Evolutionary conservation across 1,140 invertebrate genomes (phyloP).

Genomic region (Lethocerus indicus): DNA sequence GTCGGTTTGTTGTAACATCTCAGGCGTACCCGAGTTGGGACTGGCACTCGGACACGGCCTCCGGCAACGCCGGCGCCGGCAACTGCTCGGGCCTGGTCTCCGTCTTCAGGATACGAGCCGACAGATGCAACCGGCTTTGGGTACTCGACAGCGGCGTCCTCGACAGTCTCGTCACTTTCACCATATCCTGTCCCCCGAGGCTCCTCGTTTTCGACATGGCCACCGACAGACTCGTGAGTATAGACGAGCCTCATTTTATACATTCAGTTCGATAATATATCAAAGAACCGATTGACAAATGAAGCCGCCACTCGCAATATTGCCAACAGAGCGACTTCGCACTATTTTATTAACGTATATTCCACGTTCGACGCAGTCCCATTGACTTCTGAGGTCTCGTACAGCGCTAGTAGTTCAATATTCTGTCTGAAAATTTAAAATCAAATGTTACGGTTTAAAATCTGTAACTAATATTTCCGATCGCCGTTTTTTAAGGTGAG

Average conservation of each 20-base stretch:
- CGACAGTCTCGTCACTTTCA: constrained; percentile 56
- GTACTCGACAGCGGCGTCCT: constrained; percentile 51
- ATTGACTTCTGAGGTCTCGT: no score
- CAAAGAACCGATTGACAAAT: no score
- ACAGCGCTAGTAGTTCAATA: no score
- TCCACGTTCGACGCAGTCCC: no score
- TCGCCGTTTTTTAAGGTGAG: constrained; percentile 15
- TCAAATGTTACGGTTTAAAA: background rate
- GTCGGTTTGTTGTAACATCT: background rate
- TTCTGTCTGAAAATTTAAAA: background rate
- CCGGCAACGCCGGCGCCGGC: constrained; percentile 23
- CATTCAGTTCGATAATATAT: no score
- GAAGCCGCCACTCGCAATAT: no score
- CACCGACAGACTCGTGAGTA: constrained; percentile 18
- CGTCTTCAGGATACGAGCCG: constrained; percentile 51
- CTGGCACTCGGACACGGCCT: constrained; percentile 46
- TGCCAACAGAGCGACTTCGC: no score
- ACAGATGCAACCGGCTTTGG: constrained; percentile 62
- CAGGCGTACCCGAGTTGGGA: constrained; percentile 65
- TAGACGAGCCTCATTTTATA: background rate
- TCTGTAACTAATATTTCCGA: background rate
- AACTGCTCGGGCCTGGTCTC: constrained; percentile 59
- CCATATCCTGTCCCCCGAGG: constrained; percentile 57
- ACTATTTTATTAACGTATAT: no score
- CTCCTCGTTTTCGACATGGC: constrained; percentile 58